phyloP scores from a whole-genome alignment of 92 coral and sea anemone species.

The Meandrina meandrites region DNA sequence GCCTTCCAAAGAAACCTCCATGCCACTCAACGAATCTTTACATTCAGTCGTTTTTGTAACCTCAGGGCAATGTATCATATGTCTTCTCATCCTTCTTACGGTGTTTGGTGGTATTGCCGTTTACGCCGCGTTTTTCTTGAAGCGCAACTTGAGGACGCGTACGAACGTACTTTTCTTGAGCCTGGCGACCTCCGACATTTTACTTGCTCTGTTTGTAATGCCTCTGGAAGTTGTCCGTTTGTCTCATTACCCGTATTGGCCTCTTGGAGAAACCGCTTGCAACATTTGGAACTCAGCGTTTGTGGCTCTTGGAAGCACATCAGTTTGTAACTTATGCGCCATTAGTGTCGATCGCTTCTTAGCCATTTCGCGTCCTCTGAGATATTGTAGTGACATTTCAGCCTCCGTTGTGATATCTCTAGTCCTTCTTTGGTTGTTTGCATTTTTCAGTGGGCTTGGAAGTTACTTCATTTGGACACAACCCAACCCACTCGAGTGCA shows the following conservation, averaged over 20 bases:
- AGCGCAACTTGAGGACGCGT: conserved; percentile 30
- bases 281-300: conserved; percentile 51
- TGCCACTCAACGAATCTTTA: not conserved
- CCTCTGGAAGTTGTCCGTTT: conserved; percentile 53
- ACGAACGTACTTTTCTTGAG: conserved; percentile 54
- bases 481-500: conserved; percentile 19
- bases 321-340: conserved; percentile 48
- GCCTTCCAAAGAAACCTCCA: not conserved
- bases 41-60: not conserved
- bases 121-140: conserved; percentile 33
- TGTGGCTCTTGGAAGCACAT: conserved; percentile 49
- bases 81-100: conserved; percentile 26
- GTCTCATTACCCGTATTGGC: conserved; percentile 40
- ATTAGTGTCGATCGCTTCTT: conserved; percentile 48
- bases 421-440: conserved; percentile 41
- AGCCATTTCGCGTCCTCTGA: conserved; percentile 49
- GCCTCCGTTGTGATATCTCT: conserved; percentile 10
- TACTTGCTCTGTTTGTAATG: conserved; percentile 45
- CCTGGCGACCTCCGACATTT: conserved; percentile 47
- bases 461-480: conserved; percentile 24
- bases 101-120: conserved; percentile 44
- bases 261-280: conserved; percentile 48
- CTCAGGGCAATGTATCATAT: conserved; percentile 15
- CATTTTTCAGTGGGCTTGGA: conserved; percentile 32
- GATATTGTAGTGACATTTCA: conserved; percentile 32